Base-by-base conservation (phyloP, 2,797 vertebrate species). In the Anisognathus igniventris region DNA sequence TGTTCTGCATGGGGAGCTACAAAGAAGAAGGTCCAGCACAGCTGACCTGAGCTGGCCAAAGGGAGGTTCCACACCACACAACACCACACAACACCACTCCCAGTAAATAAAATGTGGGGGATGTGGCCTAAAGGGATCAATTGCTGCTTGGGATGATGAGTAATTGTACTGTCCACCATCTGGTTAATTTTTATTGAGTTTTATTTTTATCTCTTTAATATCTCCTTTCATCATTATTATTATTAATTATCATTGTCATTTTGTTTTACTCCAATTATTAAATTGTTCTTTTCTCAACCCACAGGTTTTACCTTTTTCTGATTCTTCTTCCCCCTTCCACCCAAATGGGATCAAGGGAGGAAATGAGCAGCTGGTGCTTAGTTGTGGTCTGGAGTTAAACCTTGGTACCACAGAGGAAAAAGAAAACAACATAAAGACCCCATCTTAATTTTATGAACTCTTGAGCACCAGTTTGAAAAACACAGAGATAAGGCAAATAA, bases 41-140 rank as follows among this genome's bases (percentile, higher is more conserved):
- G 19, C 18, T 78, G 57, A 42, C 7, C 50, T n/a, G 74, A 31
- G 44, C 5, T 48, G 57, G 31, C 42, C 35, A 48, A n/a, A 27
- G 27, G 31, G 31, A 20, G 35, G 25, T 20, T 71, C 42, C 50
- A 47, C 16, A 28, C 3, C 31, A 28, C 27, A 53, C 13, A 58
- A 33, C 19, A 27, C 3, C 25, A 35, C 25, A 51, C 8, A 58
- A 14, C 28, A 53, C 9, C 20, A 48, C 40, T 37, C 31, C 31
- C 42, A 37, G 23, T 1, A 28, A 0, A n/a, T 20, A 37, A 50
- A 37, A 0, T 37, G 35, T 16, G 35, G 9, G 5, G 9, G 10
- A 50, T 0, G 15, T 72, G 28, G 6, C 20, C 16, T 50, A 21
- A 79, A 65, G 28, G 37, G 7, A 9, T 87, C 44, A 37, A 2